These are phyloP conservation scores for Silurus aristotelis DNA, from an alignment of 2,797 vertebrate genomes.

Conservation along the genomic window DNA sequence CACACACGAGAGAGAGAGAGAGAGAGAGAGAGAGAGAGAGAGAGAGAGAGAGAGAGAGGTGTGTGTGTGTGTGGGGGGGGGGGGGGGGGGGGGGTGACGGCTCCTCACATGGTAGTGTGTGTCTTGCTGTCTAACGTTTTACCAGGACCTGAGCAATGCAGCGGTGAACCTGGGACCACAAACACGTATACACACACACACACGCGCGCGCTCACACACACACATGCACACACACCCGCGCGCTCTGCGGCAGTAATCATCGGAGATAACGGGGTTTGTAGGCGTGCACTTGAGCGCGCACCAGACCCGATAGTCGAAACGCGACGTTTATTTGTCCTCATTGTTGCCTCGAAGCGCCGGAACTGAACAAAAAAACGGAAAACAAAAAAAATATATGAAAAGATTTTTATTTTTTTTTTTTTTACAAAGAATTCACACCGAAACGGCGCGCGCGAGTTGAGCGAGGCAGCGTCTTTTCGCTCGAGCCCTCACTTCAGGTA, in stretches of 20 bases:
- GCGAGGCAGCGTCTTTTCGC: not conserved
- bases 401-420: too few relatives aligned
- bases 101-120: not conserved
- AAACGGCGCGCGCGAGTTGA: not conserved
- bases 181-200: not conserved
- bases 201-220: not conserved
- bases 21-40: not conserved
- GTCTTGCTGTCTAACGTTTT: not conserved
- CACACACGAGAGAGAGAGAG: not conserved
- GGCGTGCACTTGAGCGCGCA: not conserved
- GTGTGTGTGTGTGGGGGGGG: not conserved
- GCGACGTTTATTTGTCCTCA: slow-evolving; percentile 5
- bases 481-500: slow-evolving; percentile 24
- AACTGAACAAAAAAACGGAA: not conserved
- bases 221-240: not conserved
- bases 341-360: not conserved
- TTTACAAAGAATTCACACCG: not conserved
- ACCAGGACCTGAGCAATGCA: slow-evolving; percentile 9
- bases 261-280: slow-evolving; percentile 9
- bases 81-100: not conserved
- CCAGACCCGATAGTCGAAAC: not conserved
- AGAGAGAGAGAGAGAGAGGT: too few relatives aligned
- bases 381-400: not conserved
- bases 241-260: slow-evolving; percentile 32
- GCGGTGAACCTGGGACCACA: not conserved